phyloP scores from a whole-genome alignment of 2,888 invertebrate genomes.

The Microctonus hyperodae region DNA sequence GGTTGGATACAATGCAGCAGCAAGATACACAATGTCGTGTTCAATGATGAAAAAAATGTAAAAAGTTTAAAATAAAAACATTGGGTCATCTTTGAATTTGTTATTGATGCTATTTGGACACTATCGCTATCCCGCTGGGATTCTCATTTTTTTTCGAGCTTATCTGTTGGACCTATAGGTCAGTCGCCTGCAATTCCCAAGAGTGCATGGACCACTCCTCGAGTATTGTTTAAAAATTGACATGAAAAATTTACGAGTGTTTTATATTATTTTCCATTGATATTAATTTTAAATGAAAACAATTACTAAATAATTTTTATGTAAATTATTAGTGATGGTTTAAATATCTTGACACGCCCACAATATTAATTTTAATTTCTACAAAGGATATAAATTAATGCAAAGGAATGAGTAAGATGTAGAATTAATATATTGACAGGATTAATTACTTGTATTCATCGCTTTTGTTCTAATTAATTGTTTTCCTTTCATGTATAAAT shows the following conservation, averaged over 20 bases:
- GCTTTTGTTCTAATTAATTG: conserved; percentile 18
- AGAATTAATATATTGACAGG: conserved; percentile 1
- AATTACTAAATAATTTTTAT: background rate
- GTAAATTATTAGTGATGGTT: background rate
- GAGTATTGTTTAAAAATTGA: background rate
- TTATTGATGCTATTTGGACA: background rate
- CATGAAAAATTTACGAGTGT: too few relatives aligned
- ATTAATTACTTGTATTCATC: conserved; percentile 9
- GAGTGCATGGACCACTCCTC: background rate
- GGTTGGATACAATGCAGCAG: background rate
- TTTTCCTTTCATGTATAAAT: conserved; percentile 9
- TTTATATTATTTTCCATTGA: background rate
- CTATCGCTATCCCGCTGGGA: conserved; percentile 11
- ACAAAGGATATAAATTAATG: background rate
- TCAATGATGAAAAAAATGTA: too few relatives aligned
- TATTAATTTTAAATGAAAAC: background rate
- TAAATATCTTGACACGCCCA: background rate
- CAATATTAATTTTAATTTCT: conserved; percentile 13
- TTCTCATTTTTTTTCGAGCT: background rate
- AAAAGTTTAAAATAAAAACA: background rate
- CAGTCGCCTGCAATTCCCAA: background rate
- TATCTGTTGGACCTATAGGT: conserved; percentile 5
- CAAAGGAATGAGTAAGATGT: background rate
- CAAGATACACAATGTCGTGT: too few relatives aligned
- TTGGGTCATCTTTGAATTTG: background rate